phyloP scores from a whole-genome alignment of 2,113 vertebrate genomes.

The Sula dactylatra region DNA sequence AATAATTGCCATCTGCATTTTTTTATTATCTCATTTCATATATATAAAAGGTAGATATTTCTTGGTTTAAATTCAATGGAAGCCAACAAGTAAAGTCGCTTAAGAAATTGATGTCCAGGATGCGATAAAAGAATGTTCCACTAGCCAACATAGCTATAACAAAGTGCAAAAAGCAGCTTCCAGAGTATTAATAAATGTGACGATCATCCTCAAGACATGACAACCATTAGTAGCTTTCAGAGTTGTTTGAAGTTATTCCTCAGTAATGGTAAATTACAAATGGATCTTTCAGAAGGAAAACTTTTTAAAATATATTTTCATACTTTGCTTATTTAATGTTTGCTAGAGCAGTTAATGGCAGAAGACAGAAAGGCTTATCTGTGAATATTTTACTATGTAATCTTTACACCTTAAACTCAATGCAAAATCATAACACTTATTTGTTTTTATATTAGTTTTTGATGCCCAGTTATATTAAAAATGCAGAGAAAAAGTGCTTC shows the following conservation, averaged over 20 bases:
- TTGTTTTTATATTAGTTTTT: not conserved
- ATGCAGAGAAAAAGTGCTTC: not conserved
- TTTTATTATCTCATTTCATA: not conserved
- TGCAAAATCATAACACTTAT: not conserved
- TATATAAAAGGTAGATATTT: not conserved
- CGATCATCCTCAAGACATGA: not conserved
- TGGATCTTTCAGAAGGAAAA: not conserved
- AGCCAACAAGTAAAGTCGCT: not conserved
- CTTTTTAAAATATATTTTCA: not conserved
- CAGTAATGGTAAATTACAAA: not conserved
- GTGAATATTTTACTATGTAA: not conserved
- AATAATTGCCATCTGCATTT: not conserved
- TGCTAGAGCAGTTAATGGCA: not conserved
- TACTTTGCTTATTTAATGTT: not conserved
- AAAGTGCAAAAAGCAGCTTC: constrained; percentile 37
- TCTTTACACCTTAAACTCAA: not conserved
- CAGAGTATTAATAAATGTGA: not conserved
- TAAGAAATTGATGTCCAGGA: not conserved
- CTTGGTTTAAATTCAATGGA: not conserved
- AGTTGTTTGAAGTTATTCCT: constrained; percentile 27
- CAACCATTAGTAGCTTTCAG: not conserved
- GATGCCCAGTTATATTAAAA: not conserved
- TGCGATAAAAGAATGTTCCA: not conserved
- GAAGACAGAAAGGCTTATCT: not conserved
- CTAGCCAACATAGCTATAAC: not conserved